Conservation (phyloP, 2,888 invertebrate genomes). For the Erannis defoliaria region DNA sequence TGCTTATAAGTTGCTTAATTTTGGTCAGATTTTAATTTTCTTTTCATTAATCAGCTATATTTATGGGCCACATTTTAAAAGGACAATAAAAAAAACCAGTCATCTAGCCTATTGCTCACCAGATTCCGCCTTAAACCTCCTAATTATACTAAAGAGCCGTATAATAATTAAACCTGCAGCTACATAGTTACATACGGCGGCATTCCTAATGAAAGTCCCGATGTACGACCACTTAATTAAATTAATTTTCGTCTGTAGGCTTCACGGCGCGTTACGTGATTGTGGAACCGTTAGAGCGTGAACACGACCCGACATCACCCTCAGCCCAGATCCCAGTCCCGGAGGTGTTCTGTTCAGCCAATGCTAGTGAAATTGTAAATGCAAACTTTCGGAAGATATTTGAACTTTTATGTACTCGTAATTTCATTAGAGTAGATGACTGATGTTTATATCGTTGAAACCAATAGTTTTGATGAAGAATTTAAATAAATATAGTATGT, state of each 20-base stretch:
- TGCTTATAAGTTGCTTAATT: too few relatives aligned
- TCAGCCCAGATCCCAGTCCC: background rate
- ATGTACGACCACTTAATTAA: slow-evolving; percentile 28
- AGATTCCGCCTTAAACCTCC: background rate
- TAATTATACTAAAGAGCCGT: background rate
- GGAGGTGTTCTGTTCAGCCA: slow-evolving; percentile 9
- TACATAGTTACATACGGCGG: background rate
- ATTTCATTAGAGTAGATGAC: too few relatives aligned
- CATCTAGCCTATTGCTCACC: too few relatives aligned
- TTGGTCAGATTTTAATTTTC: too few relatives aligned
- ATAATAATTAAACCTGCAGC: background rate
- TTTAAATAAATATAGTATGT: too few relatives aligned
- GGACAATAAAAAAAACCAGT: background rate
- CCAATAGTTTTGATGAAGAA: too few relatives aligned
- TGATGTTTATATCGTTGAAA: too few relatives aligned
- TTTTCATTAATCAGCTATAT: too few relatives aligned
- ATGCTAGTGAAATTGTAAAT: slow-evolving; percentile 3
- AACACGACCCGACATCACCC: background rate
- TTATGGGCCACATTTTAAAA: too few relatives aligned
- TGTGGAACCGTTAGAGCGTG: slow-evolving; percentile 39
- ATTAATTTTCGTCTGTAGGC: slow-evolving; percentile 44
- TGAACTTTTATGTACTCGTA: too few relatives aligned
- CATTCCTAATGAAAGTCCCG: slow-evolving; percentile 5
- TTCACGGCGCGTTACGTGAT: slow-evolving; percentile 48
- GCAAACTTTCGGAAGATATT: background rate